phyloP scores from a whole-genome alignment of 2,797 vertebrate genomes.

The Muraenolepis orangiensis region DNA sequence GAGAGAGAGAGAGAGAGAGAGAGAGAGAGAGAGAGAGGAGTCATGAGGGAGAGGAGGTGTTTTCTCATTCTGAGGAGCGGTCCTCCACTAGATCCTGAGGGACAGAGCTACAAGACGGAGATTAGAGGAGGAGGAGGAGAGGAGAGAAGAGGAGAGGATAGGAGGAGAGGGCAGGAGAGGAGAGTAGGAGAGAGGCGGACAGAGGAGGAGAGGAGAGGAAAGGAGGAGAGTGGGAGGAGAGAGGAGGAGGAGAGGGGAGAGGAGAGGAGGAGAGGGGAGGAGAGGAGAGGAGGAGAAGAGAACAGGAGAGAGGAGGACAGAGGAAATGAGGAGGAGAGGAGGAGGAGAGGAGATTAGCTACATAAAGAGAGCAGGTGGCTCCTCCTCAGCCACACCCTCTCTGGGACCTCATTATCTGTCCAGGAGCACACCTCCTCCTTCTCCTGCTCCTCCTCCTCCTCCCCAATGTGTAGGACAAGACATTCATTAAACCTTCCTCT shows the following conservation, averaged over 20 bases:
- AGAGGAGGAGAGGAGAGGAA: neutral
- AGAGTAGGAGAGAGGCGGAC: too few relatives aligned
- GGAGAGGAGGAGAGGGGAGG: neutral
- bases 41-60: constrained; percentile 45
- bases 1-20: neutral
- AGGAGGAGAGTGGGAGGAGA: neutral
- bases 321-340: neutral
- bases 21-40: neutral
- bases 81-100: constrained; percentile 55
- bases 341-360: constrained; percentile 41
- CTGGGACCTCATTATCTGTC: constrained; percentile 78
- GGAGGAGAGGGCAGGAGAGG: constrained; percentile 74
- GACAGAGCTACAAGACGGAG: constrained; percentile 73
- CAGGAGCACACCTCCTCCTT: constrained; percentile 31
- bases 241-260: neutral
- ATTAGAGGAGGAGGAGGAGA: constrained; percentile 33
- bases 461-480: constrained; percentile 75
- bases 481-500: constrained; percentile 78
- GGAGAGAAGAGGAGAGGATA: neutral
- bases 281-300: constrained; percentile 64
- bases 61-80: constrained; percentile 68
- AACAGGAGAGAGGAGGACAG: constrained; percentile 62
- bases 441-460: too few relatives aligned
- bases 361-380: constrained; percentile 74
- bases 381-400: constrained; percentile 28